These are phyloP conservation scores for Ceyx cyanopectus DNA, from an alignment of 2,113 vertebrate species.

Conservation along the genomic window DNA sequence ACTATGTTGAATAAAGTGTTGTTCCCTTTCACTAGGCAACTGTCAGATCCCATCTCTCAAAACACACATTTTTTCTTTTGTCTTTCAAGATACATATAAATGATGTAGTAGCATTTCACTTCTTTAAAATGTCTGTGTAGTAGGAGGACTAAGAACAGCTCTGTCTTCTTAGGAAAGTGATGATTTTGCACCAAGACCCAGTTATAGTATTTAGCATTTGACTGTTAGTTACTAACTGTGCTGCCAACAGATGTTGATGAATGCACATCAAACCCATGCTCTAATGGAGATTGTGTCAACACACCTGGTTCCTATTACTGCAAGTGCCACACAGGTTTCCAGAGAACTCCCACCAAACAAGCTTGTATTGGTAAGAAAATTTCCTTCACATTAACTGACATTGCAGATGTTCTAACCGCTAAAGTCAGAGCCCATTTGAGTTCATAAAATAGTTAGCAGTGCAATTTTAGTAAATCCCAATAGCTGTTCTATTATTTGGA, in stretches of 20 bases:
- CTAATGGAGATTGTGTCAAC: constrained; percentile 82
- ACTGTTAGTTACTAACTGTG: not conserved
- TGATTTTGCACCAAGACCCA: not conserved
- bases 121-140: not conserved
- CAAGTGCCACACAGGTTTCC: constrained; percentile 81
- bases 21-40: not conserved
- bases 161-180: not conserved
- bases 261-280: constrained; percentile 78
- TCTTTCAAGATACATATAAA: not conserved
- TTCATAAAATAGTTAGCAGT: not conserved
- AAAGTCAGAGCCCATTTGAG: not conserved
- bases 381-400: not conserved
- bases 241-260: constrained; percentile 80
- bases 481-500: not conserved
- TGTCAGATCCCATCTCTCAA: not conserved
- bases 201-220: not conserved
- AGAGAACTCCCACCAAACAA: constrained; percentile 78
- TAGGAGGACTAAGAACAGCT: not conserved
- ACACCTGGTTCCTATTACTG: constrained; percentile 84
- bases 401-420: not conserved
- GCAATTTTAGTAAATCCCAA: not conserved
- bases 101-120: not conserved
- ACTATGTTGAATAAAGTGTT: not conserved
- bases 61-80: not conserved
- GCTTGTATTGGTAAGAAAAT: constrained; percentile 78